These are phyloP conservation scores for Poeciliopsis occidentalis DNA, from an alignment of 2,113 vertebrate species.

Conservation along the genomic window DNA sequence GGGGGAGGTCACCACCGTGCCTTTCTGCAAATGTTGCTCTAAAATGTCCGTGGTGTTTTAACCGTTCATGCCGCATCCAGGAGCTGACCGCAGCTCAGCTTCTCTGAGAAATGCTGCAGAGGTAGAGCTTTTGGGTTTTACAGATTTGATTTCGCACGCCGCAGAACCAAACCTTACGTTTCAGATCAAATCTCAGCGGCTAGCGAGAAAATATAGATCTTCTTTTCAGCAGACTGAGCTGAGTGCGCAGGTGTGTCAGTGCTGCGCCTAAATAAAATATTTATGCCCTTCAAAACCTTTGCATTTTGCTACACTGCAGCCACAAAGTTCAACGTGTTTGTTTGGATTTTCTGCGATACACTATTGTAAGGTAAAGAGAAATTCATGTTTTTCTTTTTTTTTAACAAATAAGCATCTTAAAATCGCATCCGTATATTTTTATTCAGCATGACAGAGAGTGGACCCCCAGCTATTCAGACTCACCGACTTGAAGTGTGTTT, in stretches of 20 bases:
- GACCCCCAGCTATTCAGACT: too few relatives aligned
- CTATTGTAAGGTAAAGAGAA: background rate
- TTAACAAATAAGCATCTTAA: too few relatives aligned
- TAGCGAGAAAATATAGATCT: background rate
- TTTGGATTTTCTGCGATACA: background rate
- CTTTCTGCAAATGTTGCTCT: background rate
- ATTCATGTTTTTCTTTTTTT: background rate
- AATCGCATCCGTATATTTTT: too few relatives aligned
- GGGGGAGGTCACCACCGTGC: too few relatives aligned
- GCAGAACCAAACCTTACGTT: background rate
- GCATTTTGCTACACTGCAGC: background rate
- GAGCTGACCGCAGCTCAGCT: background rate
- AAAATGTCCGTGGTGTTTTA: background rate
- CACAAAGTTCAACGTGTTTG: background rate
- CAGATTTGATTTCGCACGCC: background rate
- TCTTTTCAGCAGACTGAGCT: background rate
- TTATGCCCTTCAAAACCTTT: background rate
- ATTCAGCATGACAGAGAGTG: too few relatives aligned
- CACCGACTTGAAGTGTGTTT: too few relatives aligned
- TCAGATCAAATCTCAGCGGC: too few relatives aligned
- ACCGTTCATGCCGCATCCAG: constrained; percentile 1
- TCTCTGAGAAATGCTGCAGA: background rate
- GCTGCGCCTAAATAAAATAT: background rate
- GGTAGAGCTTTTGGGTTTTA: background rate
- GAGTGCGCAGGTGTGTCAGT: background rate